phyloP scores from a whole-genome alignment of 1,140 invertebrate genomes.

The Calephelis virginiensis region DNA sequence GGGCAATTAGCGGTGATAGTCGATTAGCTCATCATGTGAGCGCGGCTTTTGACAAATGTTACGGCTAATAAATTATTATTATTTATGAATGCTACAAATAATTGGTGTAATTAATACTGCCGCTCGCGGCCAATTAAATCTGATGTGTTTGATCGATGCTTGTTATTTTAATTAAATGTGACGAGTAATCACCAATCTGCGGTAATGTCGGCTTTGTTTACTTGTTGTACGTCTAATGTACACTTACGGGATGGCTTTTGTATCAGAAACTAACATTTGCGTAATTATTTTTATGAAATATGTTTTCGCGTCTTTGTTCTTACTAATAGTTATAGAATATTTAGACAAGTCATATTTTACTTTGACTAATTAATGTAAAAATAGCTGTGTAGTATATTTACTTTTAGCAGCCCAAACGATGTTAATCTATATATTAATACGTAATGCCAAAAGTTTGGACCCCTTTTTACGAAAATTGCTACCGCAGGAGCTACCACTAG shows the following conservation, averaged over 20 bases:
- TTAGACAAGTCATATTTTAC: too few species aligned
- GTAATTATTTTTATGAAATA: neutral
- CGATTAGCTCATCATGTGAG: slow-evolving; percentile 76
- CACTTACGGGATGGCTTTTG: neutral
- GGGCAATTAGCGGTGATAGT: slow-evolving; percentile 77
- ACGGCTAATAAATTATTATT: slow-evolving; percentile 70
- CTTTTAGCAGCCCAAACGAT: too few species aligned
- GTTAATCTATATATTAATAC: too few species aligned
- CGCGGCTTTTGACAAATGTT: slow-evolving; percentile 77
- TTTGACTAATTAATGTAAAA: too few species aligned
- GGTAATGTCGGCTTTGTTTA: slow-evolving; percentile 21
- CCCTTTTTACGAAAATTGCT: too few species aligned
- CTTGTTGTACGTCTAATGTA: slow-evolving; percentile 5
- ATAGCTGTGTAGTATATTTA: too few species aligned
- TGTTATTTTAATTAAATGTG: slow-evolving; percentile 45
- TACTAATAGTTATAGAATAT: too few species aligned
- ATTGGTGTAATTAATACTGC: slow-evolving; percentile 64
- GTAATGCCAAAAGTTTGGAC: too few species aligned
- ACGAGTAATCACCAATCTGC: slow-evolving; percentile 30
- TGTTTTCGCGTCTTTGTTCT: neutral
- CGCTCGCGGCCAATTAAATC: slow-evolving; percentile 48
- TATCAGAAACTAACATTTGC: neutral
- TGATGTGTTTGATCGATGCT: slow-evolving; percentile 45
- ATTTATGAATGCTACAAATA: slow-evolving; percentile 68
- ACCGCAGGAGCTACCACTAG: too few species aligned